A percentile compares a stretch with the other conserved stretches of the same genome.
Evolutionary conservation across 2,797 vertebrate species (phyloP).

Genomic region (Crocodylus rhombifer): DNA sequence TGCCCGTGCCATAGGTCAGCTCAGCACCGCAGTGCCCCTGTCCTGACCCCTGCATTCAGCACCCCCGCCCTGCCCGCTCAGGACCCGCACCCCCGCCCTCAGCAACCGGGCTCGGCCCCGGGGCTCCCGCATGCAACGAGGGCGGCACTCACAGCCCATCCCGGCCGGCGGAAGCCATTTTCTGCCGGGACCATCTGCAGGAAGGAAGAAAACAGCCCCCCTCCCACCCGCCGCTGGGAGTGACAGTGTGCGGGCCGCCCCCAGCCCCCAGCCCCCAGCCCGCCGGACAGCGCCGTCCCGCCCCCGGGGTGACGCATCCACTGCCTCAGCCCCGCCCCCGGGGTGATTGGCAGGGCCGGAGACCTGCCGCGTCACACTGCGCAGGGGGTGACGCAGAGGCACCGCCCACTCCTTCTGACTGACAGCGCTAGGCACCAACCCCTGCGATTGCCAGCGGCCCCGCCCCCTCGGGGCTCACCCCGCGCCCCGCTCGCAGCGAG

Average conservation of each 20-base stretch:
- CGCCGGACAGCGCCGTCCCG: neutral
- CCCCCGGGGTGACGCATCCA: neutral
- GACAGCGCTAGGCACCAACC: rapidly evolving
- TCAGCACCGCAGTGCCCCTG: neutral
- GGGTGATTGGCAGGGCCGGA: rapidly evolving
- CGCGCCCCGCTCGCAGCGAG: neutral
- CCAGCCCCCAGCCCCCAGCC: neutral
- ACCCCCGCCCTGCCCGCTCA: neutral
- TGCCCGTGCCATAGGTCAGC: too few species aligned
- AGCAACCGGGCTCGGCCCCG: neutral
- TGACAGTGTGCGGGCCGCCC: rapidly evolving
- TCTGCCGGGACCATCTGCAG: rapidly evolving
- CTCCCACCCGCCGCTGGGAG: neutral
- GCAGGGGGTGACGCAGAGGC: neutral
- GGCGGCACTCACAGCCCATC: rapidly evolving
- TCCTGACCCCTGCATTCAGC: neutral
- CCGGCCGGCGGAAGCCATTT: rapidly evolving
- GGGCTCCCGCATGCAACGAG: neutral
- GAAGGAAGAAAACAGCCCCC: rapidly evolving
- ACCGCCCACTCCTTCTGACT: neutral
- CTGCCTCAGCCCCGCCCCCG: neutral
- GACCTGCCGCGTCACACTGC: rapidly evolving
- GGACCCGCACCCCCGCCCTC: too few species aligned
- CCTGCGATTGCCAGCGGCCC: neutral
- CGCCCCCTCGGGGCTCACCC: neutral